These are phyloP conservation scores for Nannobrachium achirus DNA, from an alignment of 2,113 vertebrate species.

Conservation along the genomic window DNA sequence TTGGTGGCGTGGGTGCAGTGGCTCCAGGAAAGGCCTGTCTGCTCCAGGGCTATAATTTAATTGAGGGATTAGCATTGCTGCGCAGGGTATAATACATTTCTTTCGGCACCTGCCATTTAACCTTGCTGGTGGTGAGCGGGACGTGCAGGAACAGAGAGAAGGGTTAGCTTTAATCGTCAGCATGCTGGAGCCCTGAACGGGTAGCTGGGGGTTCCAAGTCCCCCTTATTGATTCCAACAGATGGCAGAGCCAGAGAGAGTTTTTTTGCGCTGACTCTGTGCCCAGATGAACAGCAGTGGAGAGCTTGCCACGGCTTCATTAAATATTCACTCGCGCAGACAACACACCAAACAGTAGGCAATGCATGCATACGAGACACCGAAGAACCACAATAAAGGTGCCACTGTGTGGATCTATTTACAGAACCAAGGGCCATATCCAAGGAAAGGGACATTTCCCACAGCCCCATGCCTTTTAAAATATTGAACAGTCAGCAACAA, in stretches of 20 bases:
- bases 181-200: constrained; percentile 67
- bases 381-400: constrained; percentile 52
- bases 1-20: constrained; percentile 39
- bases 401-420: constrained; percentile 43
- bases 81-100: constrained; percentile 71
- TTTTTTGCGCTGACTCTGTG: constrained; percentile 73
- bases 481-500: constrained; percentile 49
- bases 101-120: constrained; percentile 78
- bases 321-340: constrained; percentile 72
- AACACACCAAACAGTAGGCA: constrained; percentile 58
- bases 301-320: constrained; percentile 69
- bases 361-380: constrained; percentile 42
- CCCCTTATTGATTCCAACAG: constrained; percentile 78
- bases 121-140: constrained; percentile 71
- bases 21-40: constrained; percentile 62
- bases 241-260: constrained; percentile 69
- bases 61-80: constrained; percentile 77
- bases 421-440: constrained; percentile 17
- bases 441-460: constrained; percentile 39
- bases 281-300: constrained; percentile 76
- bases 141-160: constrained; percentile 67
- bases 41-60: constrained; percentile 73
- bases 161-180: constrained; percentile 75
- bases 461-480: constrained; percentile 51
- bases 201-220: constrained; percentile 52